These are phyloP conservation scores for Proctacanthus coquilletti DNA, from an alignment of 1,140 invertebrate genomes.

Conservation along the genomic window DNA sequence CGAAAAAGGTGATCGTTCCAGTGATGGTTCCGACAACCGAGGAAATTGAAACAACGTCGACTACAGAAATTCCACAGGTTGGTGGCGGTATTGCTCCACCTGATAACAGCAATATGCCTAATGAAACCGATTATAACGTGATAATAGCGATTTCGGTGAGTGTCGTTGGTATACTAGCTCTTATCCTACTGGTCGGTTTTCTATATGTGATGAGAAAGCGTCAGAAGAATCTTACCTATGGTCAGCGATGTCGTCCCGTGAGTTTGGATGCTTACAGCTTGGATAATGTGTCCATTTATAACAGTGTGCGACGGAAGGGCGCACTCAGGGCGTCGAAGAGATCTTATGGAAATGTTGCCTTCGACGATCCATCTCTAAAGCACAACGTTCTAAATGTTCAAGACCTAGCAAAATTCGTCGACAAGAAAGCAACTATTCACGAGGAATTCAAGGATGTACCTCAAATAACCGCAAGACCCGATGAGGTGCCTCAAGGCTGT, in stretches of 20 bases:
- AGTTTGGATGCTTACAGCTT: conserved; percentile 76
- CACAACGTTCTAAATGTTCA: conserved; percentile 19
- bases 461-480: conserved; percentile 53
- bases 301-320: conserved; percentile 55
- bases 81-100: background rate
- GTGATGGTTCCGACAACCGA: background rate
- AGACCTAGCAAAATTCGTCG: conserved; percentile 54
- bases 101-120: background rate
- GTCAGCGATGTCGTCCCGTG: conserved; percentile 71
- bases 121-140: conserved; percentile 28
- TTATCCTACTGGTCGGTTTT: conserved; percentile 46
- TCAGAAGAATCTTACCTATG: conserved; percentile 50
- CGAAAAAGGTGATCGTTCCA: background rate
- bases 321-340: conserved; percentile 59
- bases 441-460: conserved; percentile 69
- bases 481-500: conserved; percentile 68
- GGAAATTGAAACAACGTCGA: background rate
- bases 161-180: conserved; percentile 34
- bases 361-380: conserved; percentile 56
- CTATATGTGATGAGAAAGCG: conserved; percentile 56
- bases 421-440: conserved; percentile 51
- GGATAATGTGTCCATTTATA: conserved; percentile 74
- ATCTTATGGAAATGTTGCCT: conserved; percentile 82
- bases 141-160: conserved; percentile 38
- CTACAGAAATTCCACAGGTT: background rate